Conservation (phyloP, 2,797 vertebrate species). For the Hoplostethus mediterraneus region DNA sequence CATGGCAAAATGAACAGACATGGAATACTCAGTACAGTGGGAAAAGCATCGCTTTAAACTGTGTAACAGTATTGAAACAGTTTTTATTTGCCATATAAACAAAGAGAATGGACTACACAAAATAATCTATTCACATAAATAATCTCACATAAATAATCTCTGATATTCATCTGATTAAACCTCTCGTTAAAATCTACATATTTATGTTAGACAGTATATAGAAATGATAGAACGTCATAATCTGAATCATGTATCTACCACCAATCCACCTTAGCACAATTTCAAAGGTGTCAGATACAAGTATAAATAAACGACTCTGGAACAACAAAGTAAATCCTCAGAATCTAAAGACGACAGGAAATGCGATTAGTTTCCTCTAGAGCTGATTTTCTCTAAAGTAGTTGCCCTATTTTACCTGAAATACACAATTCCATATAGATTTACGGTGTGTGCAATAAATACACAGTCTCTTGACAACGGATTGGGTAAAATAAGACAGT, state of each 20-base stretch:
- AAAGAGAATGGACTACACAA: slow-evolving; percentile 58
- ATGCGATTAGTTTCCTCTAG: slow-evolving; percentile 30
- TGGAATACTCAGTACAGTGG: slow-evolving; percentile 70
- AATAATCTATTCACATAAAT: slow-evolving; percentile 65
- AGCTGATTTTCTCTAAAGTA: slow-evolving; percentile 14
- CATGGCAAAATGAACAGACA: slow-evolving; percentile 69
- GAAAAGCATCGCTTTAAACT: slow-evolving; percentile 76
- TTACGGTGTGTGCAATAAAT: slow-evolving; percentile 49
- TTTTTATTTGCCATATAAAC: slow-evolving; percentile 73
- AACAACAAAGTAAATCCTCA: slow-evolving; percentile 38
- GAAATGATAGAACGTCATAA: slow-evolving; percentile 38
- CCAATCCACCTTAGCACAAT: slow-evolving; percentile 39
- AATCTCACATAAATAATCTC: slow-evolving; percentile 53
- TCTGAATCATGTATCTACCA: slow-evolving; percentile 27
- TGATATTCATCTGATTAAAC: slow-evolving; percentile 43
- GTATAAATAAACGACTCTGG: slow-evolving; percentile 31
- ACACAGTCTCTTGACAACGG: slow-evolving; percentile 35
- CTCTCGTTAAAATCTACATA: slow-evolving; percentile 57
- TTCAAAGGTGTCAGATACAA: slow-evolving; percentile 36
- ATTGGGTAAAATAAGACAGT: slow-evolving; percentile 43
- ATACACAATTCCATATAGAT: slow-evolving; percentile 51
- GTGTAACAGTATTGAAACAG: slow-evolving; percentile 72
- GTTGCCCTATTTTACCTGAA: slow-evolving; percentile 29
- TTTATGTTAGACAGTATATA: slow-evolving; percentile 39
- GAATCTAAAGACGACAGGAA: slow-evolving; percentile 18